These are phyloP conservation scores for Drosophila tanythrix DNA, from an alignment of 2,888 invertebrate genomes.

Conservation along the genomic window DNA sequence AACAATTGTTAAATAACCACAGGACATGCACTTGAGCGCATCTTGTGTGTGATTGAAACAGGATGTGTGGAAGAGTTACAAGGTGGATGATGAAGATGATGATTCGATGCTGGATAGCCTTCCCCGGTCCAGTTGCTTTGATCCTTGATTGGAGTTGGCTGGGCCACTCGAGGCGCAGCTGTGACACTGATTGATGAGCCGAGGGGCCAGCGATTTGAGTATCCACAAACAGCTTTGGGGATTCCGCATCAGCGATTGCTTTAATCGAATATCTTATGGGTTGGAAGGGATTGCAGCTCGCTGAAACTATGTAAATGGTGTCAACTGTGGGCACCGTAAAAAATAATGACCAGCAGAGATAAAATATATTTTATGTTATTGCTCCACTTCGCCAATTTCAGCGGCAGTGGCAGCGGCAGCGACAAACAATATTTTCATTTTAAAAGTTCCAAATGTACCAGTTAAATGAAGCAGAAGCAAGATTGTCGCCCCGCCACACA, in stretches of 20 bases:
- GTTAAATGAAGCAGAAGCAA: constrained; percentile 84
- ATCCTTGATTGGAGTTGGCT: constrained; percentile 72
- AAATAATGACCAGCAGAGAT: constrained; percentile 72
- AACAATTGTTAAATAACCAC: constrained; percentile 73
- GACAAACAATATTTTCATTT: constrained; percentile 80
- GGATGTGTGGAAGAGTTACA: constrained; percentile 58
- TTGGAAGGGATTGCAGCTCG: constrained; percentile 6
- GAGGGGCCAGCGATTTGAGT: constrained; percentile 15
- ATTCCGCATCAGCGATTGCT: constrained; percentile 70
- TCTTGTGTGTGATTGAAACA: constrained; percentile 64
- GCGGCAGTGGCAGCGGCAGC: constrained; percentile 21
- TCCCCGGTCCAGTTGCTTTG: constrained; percentile 65
- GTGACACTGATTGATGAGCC: constrained; percentile 73
- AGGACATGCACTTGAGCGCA: constrained; percentile 78
- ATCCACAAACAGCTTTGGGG: constrained; percentile 53
- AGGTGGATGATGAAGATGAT: constrained; percentile 17
- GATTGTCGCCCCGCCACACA: constrained; percentile 73
- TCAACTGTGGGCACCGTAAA: constrained; percentile 69
- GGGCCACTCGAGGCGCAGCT: constrained; percentile 61
- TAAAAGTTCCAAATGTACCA: constrained; percentile 71
- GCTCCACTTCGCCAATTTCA: constrained; percentile 60
- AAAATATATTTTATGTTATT: constrained; percentile 77
- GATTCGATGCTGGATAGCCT: constrained; percentile 17
- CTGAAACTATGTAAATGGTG: constrained; percentile 70
- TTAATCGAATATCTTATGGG: constrained; percentile 62